phyloP scores from a whole-genome alignment of 2,888 invertebrate genomes.

The Helobdella robusta region DNA sequence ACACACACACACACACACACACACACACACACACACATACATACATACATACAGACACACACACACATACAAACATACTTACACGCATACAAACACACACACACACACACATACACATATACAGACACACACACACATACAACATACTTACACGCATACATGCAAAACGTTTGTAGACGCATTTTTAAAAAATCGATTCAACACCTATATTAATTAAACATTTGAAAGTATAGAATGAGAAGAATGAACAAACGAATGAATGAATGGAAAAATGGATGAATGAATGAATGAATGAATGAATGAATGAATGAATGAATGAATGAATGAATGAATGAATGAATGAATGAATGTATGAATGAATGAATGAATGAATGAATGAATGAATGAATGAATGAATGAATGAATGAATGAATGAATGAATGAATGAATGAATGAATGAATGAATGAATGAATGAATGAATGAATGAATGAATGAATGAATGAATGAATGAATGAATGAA shows the following conservation, averaged over 20 bases:
- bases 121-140: constrained; percentile 8
- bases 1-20: constrained; percentile 13
- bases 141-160: constrained; percentile 14
- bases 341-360: not conserved
- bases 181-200: too few relatives aligned
- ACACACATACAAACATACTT: constrained; percentile 20
- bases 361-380: too few relatives aligned
- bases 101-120: constrained; percentile 15
- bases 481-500: too few relatives aligned
- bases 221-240: too few relatives aligned
- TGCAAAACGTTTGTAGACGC: constrained; percentile 12
- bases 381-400: too few relatives aligned
- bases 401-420: too few relatives aligned
- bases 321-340: not conserved
- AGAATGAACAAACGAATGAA: too few relatives aligned
- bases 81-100: constrained; percentile 17
- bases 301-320: not conserved
- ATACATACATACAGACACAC: not conserved
- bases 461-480: too few relatives aligned
- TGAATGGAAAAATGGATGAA: too few relatives aligned
- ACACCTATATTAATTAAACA: too few relatives aligned
- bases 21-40: constrained; percentile 15
- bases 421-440: too few relatives aligned
- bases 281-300: not conserved
- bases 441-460: too few relatives aligned